Evolutionary conservation across 2,888 invertebrate species (phyloP), one percentile per base, ranked within the genome.

Genomic region (Macrophya alboannulata): DNA sequence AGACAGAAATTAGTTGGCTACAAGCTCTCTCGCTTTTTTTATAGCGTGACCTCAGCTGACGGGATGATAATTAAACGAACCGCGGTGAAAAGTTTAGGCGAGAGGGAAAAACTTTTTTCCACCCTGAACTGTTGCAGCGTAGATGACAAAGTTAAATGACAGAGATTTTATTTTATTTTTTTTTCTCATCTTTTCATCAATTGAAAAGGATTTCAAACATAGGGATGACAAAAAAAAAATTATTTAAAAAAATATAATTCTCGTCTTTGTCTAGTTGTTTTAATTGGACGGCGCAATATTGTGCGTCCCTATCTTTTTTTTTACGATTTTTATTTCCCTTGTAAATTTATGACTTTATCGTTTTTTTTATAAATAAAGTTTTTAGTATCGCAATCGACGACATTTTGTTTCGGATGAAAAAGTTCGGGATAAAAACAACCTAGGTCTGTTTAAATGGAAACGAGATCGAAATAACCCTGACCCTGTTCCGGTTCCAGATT

Each of bases 391-490:
- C 31, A 31, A 68, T 68, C 17, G 5, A 31, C 68, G 68, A 15
- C 4, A 31, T 68, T 68, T 31, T 68, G 5, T 68, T 31, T 15
- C 31, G 15, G 5, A 6, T 31, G 68, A 68, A 68, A 68, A 15
- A 25, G 10, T 37, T 37, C 10, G 17, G 5, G 43, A 31, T 45
- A 12, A 45, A 45, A 51, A 77, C 9, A 48, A 55, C 6, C 17
- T 5, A 43, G 0, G 12, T 21, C 43, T 6, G 77, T 40, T 79
- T 59, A 40, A n/a, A 17, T 40, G 12, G 25, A 79, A 31, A 37
- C 59, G n/a, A 59, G 31, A 79, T 79, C 8, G 40, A 62, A n/a
- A 12, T 59, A 43, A 79, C 79, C 77, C 79, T 79, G 79, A 79
- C 79, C 79, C 43, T 45, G 17, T 31, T 17, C 77, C 15, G 37